phyloP scores from a whole-genome alignment of 2,888 invertebrate species.

The Polyploca ridens region DNA sequence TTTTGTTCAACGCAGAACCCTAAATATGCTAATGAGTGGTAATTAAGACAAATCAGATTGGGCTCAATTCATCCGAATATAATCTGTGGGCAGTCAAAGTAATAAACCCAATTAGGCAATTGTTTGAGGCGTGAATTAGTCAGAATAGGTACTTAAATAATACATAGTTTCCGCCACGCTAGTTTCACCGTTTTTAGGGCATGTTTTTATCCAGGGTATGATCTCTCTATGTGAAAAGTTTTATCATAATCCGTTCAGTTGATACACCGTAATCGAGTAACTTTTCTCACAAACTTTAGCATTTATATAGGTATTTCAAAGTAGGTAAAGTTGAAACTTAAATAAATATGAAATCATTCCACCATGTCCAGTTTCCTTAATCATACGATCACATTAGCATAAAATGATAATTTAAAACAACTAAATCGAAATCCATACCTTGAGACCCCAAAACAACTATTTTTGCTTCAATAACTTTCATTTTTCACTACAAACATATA shows the following conservation, averaged over 20 bases:
- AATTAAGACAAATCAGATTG: no score
- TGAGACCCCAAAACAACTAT: constrained; percentile 93
- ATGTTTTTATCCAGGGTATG: no score
- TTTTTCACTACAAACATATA: constrained; percentile 56
- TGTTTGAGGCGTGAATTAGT: no score
- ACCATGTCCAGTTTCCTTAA: not conserved
- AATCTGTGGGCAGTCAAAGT: no score
- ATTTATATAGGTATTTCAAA: not conserved
- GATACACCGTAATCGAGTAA: not conserved
- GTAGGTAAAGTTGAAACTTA: not conserved
- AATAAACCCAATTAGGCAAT: no score
- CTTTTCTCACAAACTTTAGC: no score
- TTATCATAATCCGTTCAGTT: not conserved
- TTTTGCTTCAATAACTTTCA: constrained; percentile 93
- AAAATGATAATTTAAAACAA: constrained; percentile 14
- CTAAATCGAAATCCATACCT: constrained; percentile 80
- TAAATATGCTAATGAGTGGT: no score
- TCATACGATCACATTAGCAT: constrained; percentile 20
- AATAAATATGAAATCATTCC: not conserved
- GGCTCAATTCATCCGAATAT: no score
- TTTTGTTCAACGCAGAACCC: no score
- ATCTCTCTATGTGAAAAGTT: not conserved
- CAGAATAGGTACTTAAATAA: no score
- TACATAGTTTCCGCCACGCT: no score
- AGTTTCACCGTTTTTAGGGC: no score